A percentile compares a stretch with the other conserved stretches of the same genome.
These are phyloP conservation scores for Leucania comma DNA, from an alignment of 2,888 invertebrate genomes.

Conservation along the genomic window DNA sequence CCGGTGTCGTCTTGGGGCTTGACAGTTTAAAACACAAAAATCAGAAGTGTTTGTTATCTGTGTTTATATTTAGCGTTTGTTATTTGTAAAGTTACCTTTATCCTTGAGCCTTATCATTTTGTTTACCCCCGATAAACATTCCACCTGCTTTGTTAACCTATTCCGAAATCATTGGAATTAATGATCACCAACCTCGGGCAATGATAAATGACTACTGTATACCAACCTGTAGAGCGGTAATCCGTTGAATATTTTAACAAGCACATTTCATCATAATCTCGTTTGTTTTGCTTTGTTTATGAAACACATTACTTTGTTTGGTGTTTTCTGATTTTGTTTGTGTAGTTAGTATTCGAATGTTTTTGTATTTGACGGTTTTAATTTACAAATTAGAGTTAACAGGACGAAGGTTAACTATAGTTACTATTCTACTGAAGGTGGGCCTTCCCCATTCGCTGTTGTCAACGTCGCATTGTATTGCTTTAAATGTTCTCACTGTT, in stretches of 20 bases:
- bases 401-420: too few species aligned
- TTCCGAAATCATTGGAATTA: conserved; percentile 34
- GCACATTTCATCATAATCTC: conserved; percentile 21
- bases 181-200: conserved; percentile 32
- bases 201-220: conserved; percentile 47
- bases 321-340: conserved; percentile 6
- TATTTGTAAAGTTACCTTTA: neutral
- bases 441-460: too few species aligned
- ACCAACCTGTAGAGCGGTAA: conserved; percentile 46
- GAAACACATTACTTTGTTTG: conserved; percentile 2
- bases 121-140: neutral
- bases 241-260: conserved; percentile 44
- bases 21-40: too few species aligned
- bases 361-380: neutral
- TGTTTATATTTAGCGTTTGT: too few species aligned
- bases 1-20: too few species aligned
- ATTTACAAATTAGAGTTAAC: too few species aligned
- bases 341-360: neutral
- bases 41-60: too few species aligned
- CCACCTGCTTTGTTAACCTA: neutral
- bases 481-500: too few species aligned
- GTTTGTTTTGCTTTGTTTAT: conserved; percentile 12
- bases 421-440: too few species aligned
- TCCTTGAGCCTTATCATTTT: neutral
- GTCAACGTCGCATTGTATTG: too few species aligned